Conservation (phyloP, 2,113 vertebrate genomes). For the Narcine bancroftii region DNA sequence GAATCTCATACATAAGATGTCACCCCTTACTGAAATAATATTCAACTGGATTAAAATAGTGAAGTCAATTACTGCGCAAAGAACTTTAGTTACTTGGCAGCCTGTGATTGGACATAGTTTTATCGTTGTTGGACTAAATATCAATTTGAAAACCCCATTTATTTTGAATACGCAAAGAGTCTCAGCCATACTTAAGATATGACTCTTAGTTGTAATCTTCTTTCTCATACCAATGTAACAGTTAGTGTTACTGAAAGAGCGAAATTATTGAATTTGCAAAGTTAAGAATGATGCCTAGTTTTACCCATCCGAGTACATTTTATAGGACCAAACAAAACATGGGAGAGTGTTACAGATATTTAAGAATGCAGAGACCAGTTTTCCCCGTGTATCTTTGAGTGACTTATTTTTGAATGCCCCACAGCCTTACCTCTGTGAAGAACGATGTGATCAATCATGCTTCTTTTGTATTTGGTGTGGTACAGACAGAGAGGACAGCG, state of each 20-base stretch:
- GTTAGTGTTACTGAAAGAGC: neutral
- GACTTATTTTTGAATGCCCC: neutral
- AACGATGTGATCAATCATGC: constrained; percentile 96
- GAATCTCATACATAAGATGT: neutral
- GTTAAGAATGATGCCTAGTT: neutral
- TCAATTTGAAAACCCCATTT: neutral
- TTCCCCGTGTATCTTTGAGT: neutral
- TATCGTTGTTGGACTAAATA: too few species aligned
- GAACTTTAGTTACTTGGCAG: neutral
- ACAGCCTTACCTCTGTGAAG: constrained; percentile 78
- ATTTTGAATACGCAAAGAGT: neutral
- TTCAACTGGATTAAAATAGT: neutral
- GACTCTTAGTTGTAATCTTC: too few species aligned
- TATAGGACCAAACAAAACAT: neutral
- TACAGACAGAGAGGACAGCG: constrained; percentile 96
- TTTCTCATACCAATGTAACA: too few species aligned
- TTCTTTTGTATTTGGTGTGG: constrained; percentile 95
- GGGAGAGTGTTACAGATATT: neutral
- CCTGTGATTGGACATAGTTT: neutral
- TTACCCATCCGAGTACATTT: neutral
- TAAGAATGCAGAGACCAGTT: neutral
- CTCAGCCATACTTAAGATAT: neutral
- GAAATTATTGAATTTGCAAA: too few species aligned
- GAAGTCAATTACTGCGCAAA: neutral
- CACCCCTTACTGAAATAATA: neutral